Evolutionary conservation across 2,797 vertebrate genomes (phyloP), one percentile per base, ranked within the genome.

Genomic region (Novumbra hubbsi): DNA sequence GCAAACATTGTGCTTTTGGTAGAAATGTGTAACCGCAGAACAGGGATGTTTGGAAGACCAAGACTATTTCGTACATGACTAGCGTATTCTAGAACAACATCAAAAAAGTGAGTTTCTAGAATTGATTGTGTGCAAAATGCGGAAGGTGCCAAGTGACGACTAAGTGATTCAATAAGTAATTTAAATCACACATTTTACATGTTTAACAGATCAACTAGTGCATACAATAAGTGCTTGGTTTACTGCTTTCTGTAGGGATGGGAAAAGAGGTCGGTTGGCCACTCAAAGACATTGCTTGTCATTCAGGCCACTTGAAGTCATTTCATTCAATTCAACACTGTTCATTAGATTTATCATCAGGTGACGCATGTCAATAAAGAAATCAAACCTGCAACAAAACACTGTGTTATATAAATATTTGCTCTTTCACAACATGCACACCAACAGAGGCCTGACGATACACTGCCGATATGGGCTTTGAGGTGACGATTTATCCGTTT

Each of bases 381-480:
- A 78, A 78, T 76, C 77, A 73, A 82, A 74, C 73, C 81, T 76
- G 16, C 75, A 88, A 78, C 15, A 24, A 50, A 80, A 73, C 79
- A 76, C 85, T 84, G 34, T 5, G 34, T 38, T 38, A 38, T 38
- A 38, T 38, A 38, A 90, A 91, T 90, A 91, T 92, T 89, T 89
- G 82, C 70, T 83, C 71, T 62, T 78, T 75, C 79, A 80, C 52
- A 80, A 38, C 34, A 38, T 38, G 80, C 76, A 84, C 80, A 72
- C 83, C 82, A 80, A 60, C 32, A 73, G 74, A 78, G 69, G n/a
- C 34, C 5, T 38, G 5, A 4, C 5, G 34, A 76, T 78, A 77
- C 38, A 71, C 30, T 30, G 32, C 1, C 73, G 71, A 83, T 75
- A 81, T 80, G 82, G 76, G 80, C 34, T 73, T 0, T 8, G 73